Percentiles rank a stretch among this genome's conserved stretches.
Evolutionary conservation across 2,113 vertebrate species (phyloP).

Genomic region (Poeciliopsis retropinna): DNA sequence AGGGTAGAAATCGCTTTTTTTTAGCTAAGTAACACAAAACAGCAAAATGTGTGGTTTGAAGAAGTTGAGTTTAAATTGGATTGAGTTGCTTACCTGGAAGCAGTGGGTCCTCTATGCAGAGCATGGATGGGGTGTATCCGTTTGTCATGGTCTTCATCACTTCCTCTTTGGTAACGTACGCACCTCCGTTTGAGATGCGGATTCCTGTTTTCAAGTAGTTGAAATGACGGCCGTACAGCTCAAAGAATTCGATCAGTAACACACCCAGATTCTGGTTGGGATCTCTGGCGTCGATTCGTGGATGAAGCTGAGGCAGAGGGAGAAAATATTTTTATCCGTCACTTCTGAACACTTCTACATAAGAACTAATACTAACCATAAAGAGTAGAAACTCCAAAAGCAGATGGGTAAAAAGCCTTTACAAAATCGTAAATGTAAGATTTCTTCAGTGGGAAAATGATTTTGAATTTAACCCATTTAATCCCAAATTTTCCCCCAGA

Average conservation of each 20-base stretch:
- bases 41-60: no score
- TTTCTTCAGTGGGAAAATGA: no score
- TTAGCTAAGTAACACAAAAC: no score
- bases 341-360: background rate
- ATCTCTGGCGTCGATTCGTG: conserved; percentile 92
- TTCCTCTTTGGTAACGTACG: conserved; percentile 96
- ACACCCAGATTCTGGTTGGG: conserved; percentile 93
- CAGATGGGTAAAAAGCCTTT: no score
- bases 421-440: no score
- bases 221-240: conserved; percentile 97
- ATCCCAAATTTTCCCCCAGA: no score
- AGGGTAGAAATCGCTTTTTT: no score
- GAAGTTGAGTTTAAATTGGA: background rate
- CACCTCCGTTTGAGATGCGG: conserved; percentile 95
- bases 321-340: background rate
- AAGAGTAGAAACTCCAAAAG: no score
- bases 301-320: conserved; percentile 85
- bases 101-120: conserved; percentile 97
- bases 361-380: background rate
- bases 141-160: conserved; percentile 95
- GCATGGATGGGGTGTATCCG: conserved; percentile 95
- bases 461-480: no score
- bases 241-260: conserved; percentile 99
- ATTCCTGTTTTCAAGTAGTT: conserved; percentile 99
- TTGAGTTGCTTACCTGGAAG: conserved; percentile 85